Conservation (phyloP, 2,113 vertebrate genomes). For the Melanerpes formicivorus region DNA sequence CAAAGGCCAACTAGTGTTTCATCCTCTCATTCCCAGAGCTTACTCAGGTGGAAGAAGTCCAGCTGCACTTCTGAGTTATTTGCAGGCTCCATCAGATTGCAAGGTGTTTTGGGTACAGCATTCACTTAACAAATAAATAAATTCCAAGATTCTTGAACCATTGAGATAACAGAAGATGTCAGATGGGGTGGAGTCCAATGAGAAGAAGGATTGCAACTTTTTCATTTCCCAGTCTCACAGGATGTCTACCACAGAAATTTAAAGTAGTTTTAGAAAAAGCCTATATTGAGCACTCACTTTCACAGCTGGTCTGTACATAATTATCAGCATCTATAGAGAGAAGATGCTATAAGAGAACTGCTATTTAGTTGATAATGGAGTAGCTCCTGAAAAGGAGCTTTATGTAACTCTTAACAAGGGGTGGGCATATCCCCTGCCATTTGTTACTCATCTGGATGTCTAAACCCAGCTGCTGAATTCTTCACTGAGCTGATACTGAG, state of each 20-base stretch:
- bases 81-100: neutral
- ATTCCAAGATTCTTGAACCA: neutral
- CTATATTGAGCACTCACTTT: neutral
- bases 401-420: neutral
- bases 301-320: neutral
- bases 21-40: neutral
- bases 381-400: neutral
- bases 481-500: neutral
- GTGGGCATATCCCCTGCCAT: neutral
- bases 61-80: neutral
- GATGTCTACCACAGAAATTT: neutral
- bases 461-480: neutral
- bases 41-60: neutral
- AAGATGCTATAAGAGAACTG: neutral
- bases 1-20: neutral
- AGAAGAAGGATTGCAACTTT: slow-evolving; percentile 20
- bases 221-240: neutral
- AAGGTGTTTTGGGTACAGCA: neutral
- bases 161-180: neutral
- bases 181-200: slow-evolving; percentile 58
- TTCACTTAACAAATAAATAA: neutral
- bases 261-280: neutral
- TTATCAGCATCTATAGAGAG: neutral
- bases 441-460: neutral
- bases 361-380: neutral